Base-by-base conservation (phyloP, 1,140 invertebrate species). In the Pectinophora gossypiella region DNA sequence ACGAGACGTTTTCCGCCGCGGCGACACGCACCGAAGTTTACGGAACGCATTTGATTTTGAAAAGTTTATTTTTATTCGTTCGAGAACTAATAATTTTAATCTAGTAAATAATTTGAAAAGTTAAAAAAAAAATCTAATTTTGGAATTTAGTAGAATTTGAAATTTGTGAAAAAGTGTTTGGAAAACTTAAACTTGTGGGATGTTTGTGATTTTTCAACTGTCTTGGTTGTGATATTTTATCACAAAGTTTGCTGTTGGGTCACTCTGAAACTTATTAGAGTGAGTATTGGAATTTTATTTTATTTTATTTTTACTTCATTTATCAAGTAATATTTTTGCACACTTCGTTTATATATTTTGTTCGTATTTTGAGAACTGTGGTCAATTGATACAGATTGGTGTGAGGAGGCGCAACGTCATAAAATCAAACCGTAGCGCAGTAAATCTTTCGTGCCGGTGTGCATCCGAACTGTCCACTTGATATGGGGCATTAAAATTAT, bases 1-100 rank as follows among this genome's bases (percentile, higher is more conserved):
- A 83, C 71, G 72, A 76, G 67, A 67, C 72, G 76, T 81, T 84
- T 84, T 83, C 76, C 80, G 68, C 67, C 77, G 77, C 72, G 76
- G 50, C 56, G 59, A 59, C 61, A 59, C 66, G 59, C 61, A 55
- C 60, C 68, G 64, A 79, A 77, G 69, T 76, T 78, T 76, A 54
- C 67, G 67, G 61, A 59, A 62, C 54, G 51, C 54, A 57, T 61
- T 70, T 61, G 59, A 66, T 65, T 69, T 72, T 64, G 51, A 46
- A 65, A 62, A 56, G 45, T 56, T 64, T 42, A 9, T 10, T 44
- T 48, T 48, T 48, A 27, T 16, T 19, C 27, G 23, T 6, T 27
- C 7, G n/a, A n/a, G n/a, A n/a, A n/a, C n/a, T n/a, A 35, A 48
- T 18, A 48, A 32, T n/a, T 27, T 19, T 21, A 19, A 32, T 15